Conservation (phyloP, 1,140 invertebrate species). For the Cecropterus lyciades region DNA sequence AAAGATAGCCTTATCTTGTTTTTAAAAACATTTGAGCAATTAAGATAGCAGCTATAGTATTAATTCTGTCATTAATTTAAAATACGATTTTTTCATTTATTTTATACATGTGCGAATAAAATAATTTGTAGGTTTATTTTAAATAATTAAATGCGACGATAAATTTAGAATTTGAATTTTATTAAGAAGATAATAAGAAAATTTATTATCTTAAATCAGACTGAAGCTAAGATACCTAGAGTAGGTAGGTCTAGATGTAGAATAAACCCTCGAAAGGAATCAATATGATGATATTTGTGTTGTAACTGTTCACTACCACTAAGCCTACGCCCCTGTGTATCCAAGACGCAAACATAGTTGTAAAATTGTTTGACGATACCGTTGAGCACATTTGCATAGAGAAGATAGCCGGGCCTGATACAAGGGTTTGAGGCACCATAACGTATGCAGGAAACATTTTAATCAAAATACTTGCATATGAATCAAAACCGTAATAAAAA, state of each 20-base stretch:
- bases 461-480: slow-evolving; percentile 26
- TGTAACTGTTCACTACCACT: background rate
- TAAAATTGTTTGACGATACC: slow-evolving; percentile 48
- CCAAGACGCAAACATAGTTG: slow-evolving; percentile 9
- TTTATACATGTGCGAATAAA: too few relatives aligned
- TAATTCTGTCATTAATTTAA: background rate
- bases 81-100: background rate
- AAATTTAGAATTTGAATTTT: too few relatives aligned
- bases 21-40: slow-evolving; percentile 15
- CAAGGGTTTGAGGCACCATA: slow-evolving; percentile 39
- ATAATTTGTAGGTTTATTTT: too few relatives aligned
- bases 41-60: slow-evolving; percentile 13
- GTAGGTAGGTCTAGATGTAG: too few relatives aligned
- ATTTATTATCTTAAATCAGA: too few relatives aligned
- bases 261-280: too few relatives aligned
- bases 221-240: too few relatives aligned
- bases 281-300: too few relatives aligned
- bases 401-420: slow-evolving; percentile 43
- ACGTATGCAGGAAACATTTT: slow-evolving; percentile 35
- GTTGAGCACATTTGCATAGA: slow-evolving; percentile 49
- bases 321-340: background rate
- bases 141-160: too few relatives aligned
- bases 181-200: too few relatives aligned
- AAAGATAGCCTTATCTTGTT: slow-evolving; percentile 25
- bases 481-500: background rate